These are phyloP conservation scores for Xenus cinereus DNA, from an alignment of 2,113 vertebrate genomes.

Conservation along the genomic window DNA sequence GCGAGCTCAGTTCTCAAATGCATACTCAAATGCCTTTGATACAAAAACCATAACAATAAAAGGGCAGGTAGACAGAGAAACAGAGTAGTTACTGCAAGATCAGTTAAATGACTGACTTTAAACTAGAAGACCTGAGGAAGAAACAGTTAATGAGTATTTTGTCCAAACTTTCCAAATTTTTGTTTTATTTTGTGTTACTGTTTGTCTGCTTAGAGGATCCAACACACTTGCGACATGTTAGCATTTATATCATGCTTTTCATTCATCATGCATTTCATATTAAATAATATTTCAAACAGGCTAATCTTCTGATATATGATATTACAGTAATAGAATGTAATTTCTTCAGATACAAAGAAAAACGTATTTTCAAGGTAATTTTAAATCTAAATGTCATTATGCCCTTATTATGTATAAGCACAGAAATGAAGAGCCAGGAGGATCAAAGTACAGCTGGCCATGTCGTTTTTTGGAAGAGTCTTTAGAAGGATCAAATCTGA, in stretches of 20 bases:
- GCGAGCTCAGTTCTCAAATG: background rate
- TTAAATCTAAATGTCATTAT: background rate
- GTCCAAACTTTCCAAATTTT: background rate
- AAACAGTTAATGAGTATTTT: background rate
- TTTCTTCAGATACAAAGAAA: background rate
- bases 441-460: background rate
- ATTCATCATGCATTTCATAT: background rate
- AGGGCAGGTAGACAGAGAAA: background rate
- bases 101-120: background rate
- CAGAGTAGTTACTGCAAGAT: background rate
- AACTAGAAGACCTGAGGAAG: background rate
- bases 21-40: background rate
- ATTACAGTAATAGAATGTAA: background rate
- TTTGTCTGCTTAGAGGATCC: background rate
- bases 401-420: background rate
- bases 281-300: background rate
- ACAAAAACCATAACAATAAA: background rate
- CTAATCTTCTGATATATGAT: background rate
- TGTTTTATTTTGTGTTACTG: background rate
- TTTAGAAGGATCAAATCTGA: background rate
- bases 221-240: background rate
- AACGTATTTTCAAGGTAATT: background rate
- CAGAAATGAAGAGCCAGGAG: background rate
- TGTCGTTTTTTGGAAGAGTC: background rate
- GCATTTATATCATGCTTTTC: background rate